A percentile compares a stretch with the other conserved stretches of the same genome.
These are phyloP conservation scores for Brachypodius melanocephalos DNA, from an alignment of 2,113 vertebrate species.

Conservation along the genomic window DNA sequence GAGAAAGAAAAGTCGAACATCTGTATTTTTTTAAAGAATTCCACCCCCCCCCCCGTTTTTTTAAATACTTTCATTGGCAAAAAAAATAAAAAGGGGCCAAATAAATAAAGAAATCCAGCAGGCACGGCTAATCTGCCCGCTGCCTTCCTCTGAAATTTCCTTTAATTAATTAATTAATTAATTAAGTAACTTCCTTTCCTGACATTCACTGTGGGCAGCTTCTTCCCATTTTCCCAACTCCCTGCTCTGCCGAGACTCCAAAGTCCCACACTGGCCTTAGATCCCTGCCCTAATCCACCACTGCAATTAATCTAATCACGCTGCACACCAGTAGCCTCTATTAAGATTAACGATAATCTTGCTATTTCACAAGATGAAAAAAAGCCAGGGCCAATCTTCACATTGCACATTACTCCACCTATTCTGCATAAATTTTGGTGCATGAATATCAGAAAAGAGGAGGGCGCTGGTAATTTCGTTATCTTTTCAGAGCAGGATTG, in stretches of 20 bases:
- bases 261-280: neutral
- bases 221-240: neutral
- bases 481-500: neutral
- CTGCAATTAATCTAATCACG: neutral
- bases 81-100: neutral
- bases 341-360: slow-evolving; percentile 9
- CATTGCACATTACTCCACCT: neutral
- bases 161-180: neutral
- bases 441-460: neutral
- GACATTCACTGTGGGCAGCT: neutral
- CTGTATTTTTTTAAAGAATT: neutral
- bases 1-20: neutral
- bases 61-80: neutral
- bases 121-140: neutral
- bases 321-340: neutral
- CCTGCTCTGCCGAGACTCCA: neutral
- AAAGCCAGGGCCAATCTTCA: neutral
- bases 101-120: neutral
- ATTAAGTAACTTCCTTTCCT: neutral
- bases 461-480: neutral
- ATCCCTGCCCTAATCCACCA: slow-evolving; percentile 4
- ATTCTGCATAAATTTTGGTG: neutral
- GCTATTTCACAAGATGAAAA: slow-evolving; percentile 8
- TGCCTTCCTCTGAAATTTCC: neutral
- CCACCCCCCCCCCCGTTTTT: neutral